These are phyloP conservation scores for Scartelaos histophorus DNA, from an alignment of 2,113 vertebrate genomes.

Conservation along the genomic window DNA sequence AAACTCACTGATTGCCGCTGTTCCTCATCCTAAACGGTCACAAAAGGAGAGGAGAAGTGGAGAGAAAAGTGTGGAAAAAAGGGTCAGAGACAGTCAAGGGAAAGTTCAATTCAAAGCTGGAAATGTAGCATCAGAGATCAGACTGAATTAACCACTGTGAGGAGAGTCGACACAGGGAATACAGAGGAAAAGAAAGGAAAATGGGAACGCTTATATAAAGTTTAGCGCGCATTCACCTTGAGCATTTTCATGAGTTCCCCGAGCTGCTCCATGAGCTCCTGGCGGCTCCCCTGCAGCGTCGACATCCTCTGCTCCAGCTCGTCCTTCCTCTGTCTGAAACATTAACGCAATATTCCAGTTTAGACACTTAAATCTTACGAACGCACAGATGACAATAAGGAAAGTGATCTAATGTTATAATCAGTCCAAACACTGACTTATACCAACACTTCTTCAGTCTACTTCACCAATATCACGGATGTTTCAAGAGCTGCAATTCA, in stretches of 20 bases:
- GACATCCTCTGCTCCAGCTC: constrained; percentile 98
- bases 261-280: constrained; percentile 96
- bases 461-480: no score
- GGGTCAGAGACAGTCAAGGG: constrained; percentile 1
- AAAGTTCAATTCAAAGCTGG: constrained; percentile 8
- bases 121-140: constrained; percentile 2
- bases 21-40: constrained; percentile 88
- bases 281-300: constrained; percentile 90
- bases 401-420: no score
- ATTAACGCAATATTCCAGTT: constrained; percentile 32
- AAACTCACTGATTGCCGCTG: constrained; percentile 98
- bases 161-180: background rate
- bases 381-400: background rate
- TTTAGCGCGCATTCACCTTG: constrained; percentile 79
- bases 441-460: no score
- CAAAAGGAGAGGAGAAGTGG: constrained; percentile 50
- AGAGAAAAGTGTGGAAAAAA: constrained; percentile 39
- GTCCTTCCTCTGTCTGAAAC: constrained; percentile 90
- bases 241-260: constrained; percentile 97
- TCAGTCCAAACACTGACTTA: no score
- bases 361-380: constrained; percentile 9
- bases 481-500: no score
- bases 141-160: constrained; percentile 16
- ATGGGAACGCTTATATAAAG: constrained; percentile 18
- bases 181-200: constrained; percentile 15